A percentile compares a stretch with the other conserved stretches of the same genome.
Evolutionary conservation across 2,797 vertebrate genomes (phyloP).

Genomic region (Telmatherina bonti): DNA sequence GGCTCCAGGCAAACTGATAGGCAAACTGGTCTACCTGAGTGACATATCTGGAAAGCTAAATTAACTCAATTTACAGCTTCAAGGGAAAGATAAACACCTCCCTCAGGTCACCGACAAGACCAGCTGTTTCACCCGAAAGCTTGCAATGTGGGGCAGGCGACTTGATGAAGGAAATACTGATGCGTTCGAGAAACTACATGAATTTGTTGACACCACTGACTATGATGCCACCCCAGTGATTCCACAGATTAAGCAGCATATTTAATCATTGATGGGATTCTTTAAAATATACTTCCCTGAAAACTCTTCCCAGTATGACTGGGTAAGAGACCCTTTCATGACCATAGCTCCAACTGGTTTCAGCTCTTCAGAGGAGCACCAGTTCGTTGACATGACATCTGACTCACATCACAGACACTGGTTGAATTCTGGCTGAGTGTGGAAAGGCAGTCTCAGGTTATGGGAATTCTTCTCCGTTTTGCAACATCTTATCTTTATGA

Average conservation of each 20-base stretch:
- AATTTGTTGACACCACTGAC: conserved; percentile 1
- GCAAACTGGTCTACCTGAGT: no score
- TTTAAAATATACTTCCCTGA: conserved; percentile 39
- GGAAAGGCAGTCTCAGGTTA: conserved; percentile 6
- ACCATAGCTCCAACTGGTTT: no score
- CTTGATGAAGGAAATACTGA: no score
- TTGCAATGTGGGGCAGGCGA: no score
- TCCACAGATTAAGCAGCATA: conserved; percentile 1
- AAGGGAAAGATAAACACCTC: no score
- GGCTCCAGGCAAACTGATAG: no score
- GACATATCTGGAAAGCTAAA: no score
- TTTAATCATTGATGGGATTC: no score
- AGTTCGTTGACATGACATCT: conserved; percentile 27
- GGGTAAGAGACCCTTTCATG: conserved; percentile 4
- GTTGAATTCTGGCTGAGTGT: conserved; percentile 20
- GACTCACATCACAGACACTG: conserved; percentile 33
- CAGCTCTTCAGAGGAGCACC: no score
- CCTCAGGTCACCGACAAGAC: no score
- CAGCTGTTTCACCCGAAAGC: no score
- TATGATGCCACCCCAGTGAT: background rate
- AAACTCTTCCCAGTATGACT: conserved; percentile 29
- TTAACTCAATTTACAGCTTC: no score
- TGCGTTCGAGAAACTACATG: background rate
- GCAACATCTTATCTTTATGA: conserved; percentile 48
- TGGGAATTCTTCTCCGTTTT: conserved; percentile 41